These are phyloP conservation scores for Miltochrista miniata DNA, from an alignment of 2,888 invertebrate species.

Conservation along the genomic window DNA sequence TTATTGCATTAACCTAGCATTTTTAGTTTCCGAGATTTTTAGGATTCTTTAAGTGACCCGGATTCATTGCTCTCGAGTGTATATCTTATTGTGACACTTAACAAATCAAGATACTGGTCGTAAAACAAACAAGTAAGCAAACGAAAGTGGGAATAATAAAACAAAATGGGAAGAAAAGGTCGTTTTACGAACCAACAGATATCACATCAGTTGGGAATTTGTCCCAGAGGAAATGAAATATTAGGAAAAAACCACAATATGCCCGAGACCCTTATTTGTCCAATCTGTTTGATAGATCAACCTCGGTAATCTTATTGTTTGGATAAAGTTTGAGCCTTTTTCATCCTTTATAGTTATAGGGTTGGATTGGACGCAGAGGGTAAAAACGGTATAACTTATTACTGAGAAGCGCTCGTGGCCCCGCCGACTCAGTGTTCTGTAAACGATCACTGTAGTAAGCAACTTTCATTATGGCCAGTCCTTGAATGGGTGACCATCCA, in stretches of 20 bases:
- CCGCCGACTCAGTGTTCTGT: no score
- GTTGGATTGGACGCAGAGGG: no score
- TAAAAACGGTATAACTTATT: no score
- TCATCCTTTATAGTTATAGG: no score
- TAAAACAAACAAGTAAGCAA: constrained; percentile 16
- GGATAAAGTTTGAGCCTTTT: not conserved
- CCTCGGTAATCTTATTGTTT: not conserved
- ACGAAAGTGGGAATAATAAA: constrained; percentile 8
- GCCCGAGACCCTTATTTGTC: constrained; percentile 13
- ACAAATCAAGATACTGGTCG: not conserved
- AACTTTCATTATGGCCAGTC: no score
- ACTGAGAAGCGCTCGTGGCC: no score
- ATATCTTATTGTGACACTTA: not conserved
- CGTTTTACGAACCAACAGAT: constrained; percentile 23
- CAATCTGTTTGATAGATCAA: constrained; percentile 21
- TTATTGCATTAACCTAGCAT: no score
- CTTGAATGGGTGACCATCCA: no score
- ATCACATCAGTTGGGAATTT: constrained; percentile 30
- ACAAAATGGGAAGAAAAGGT: constrained; percentile 16
- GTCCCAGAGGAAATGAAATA: constrained; percentile 29
- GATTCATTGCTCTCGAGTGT: no score
- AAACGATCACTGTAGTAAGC: no score
- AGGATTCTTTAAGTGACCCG: no score
- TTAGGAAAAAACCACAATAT: constrained; percentile 16
- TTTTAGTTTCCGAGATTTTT: no score